phyloP scores from a whole-genome alignment of 2,888 invertebrate genomes.

The Chloromyia formosa region DNA sequence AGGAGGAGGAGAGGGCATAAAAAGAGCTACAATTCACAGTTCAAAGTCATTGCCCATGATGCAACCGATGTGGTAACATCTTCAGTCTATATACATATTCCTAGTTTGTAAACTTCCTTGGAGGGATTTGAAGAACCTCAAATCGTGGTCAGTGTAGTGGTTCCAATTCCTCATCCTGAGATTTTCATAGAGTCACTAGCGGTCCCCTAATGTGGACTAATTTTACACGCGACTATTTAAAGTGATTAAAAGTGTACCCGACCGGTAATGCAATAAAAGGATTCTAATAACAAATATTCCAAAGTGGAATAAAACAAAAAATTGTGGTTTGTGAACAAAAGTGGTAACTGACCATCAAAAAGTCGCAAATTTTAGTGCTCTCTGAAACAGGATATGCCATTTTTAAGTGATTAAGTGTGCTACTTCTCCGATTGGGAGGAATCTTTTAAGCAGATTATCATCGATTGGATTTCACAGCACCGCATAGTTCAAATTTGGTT shows the following conservation, averaged over 20 bases:
- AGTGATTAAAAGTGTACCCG: neutral
- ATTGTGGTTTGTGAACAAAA: neutral
- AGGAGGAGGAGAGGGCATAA: conserved; percentile 60
- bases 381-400: neutral
- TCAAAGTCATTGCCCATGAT: conserved; percentile 66
- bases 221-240: neutral
- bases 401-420: conserved; percentile 7
- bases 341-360: conserved; percentile 10
- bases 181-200: neutral
- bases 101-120: conserved; percentile 27
- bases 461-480: conserved; percentile 20
- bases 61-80: conserved; percentile 65
- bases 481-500: conserved; percentile 9
- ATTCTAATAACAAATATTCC: neutral
- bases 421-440: neutral
- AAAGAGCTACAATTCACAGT: conserved; percentile 63
- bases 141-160: too few relatives aligned
- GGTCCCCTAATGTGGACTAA: neutral
- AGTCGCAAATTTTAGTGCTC: conserved; percentile 1
- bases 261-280: neutral
- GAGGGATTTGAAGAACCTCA: neutral
- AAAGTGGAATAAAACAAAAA: neutral
- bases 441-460: conserved; percentile 15
- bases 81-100: conserved; percentile 45
- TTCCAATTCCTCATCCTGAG: too few relatives aligned